Evolutionary conservation across 2,113 vertebrate species (phyloP), one percentile per base, ranked within the genome.

Genomic region (Mirza zaza): DNA sequence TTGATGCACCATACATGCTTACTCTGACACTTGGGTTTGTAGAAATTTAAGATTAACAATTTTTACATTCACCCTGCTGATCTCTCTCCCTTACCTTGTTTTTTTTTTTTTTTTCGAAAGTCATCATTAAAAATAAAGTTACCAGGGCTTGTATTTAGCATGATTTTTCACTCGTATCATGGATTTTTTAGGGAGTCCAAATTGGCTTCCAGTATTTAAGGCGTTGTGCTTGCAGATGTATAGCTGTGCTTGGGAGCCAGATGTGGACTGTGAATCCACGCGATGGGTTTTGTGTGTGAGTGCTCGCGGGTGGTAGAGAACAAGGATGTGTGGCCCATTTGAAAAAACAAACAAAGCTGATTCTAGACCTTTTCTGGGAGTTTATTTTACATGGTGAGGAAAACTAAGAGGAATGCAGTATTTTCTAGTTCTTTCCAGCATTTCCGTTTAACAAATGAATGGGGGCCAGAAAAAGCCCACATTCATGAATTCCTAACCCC

Each of bases 41-140:
- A 98, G 98, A 99, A 99, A 98, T 99, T 98, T 99, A 98, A 99
- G 98, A 99, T 98, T 97, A 98, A 99, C 98, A 98, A 94, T 98
- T 98, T 98, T 98, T 98, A 98, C 98, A 98, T 98, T 98, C 98
- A 98, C 98, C 98, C 98, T 93, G 96, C 98, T 98, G 98, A 98
- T 98, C 98, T 98, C 94, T 25, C 87, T 85, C 82, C 91, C 87
- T 77, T 97, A 90, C 39, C 32, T 88, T 96, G 52, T 87, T 68
- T 55, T 76, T 32, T 55, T 70, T 68, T 87, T 39, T 63, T 87
- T 68, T 82, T 92, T 86, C 7, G 91, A 98, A 98, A 98, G 97
- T 98, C 98, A 96, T 98, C 97, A 98, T 98, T 99, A 98, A 98
- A 98, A 98, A 98, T 98, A 98, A 98, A 99, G 98, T 98, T 98